Percentiles rank a stretch among this genome's conserved stretches.
These are phyloP conservation scores for Glaucidium brasilianum DNA, from an alignment of 2,113 vertebrate genomes.

Conservation along the genomic window DNA sequence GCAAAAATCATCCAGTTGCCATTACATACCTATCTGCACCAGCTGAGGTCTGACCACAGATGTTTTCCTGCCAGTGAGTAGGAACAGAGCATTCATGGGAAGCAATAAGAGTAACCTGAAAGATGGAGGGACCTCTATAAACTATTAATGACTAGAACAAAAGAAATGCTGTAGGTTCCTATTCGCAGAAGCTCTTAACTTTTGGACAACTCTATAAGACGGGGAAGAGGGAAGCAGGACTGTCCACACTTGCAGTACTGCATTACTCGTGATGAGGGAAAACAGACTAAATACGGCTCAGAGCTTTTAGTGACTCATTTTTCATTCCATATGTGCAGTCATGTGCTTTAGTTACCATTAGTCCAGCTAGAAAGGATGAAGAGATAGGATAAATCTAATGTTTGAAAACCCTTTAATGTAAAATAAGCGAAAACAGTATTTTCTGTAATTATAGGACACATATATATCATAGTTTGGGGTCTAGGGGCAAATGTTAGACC, in stretches of 20 bases:
- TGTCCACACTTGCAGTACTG: neutral
- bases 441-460: neutral
- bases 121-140: neutral
- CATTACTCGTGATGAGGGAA: neutral
- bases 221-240: neutral
- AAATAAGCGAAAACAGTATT: neutral
- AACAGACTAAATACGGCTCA: neutral
- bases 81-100: neutral
- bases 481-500: neutral
- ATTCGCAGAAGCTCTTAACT: neutral
- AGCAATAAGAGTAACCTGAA: neutral
- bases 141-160: neutral
- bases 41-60: neutral
- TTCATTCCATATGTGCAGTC: neutral
- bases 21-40: neutral
- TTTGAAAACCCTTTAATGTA: neutral
- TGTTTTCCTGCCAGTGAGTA: neutral
- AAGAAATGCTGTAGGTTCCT: neutral
- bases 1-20: neutral
- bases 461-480: neutral
- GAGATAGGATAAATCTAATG: neutral
- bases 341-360: neutral
- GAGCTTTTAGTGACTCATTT: neutral
- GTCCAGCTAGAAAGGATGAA: neutral
- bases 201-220: neutral